A percentile compares a stretch with the other conserved stretches of the same genome.
Evolutionary conservation across 2,888 invertebrate genomes (phyloP).

Genomic region (Mantis religiosa): DNA sequence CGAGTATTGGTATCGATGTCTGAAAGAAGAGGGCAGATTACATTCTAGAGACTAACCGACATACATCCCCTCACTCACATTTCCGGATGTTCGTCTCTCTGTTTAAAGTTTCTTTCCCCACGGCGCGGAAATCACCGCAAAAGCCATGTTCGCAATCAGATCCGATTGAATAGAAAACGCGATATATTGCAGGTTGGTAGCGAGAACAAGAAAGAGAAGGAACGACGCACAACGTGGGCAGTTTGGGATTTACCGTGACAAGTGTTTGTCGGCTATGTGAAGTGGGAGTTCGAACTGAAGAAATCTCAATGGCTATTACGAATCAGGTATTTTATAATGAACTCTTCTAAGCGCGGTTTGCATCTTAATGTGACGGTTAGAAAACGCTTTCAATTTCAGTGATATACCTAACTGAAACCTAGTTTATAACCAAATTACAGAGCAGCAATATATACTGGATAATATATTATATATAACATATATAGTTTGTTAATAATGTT

Average conservation of each 20-base stretch:
- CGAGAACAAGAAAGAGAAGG: background rate
- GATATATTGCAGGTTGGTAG: background rate
- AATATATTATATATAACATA: too few species aligned
- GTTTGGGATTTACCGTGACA: background rate
- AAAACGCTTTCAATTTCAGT: background rate
- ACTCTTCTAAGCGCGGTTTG: background rate
- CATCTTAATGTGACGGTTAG: background rate
- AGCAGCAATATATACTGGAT: too few species aligned
- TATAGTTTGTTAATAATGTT: too few species aligned
- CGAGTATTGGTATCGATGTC: background rate
- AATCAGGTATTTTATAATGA: background rate
- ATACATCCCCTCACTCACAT: background rate
- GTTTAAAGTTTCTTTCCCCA: background rate
- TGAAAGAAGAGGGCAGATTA: background rate
- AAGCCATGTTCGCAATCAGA: background rate
- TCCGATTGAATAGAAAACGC: background rate
- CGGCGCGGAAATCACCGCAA: background rate
- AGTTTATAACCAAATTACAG: background rate
- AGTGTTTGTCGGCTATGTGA: background rate
- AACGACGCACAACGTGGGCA: background rate
- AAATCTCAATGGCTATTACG: background rate
- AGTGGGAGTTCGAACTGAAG: background rate
- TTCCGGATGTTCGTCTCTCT: background rate
- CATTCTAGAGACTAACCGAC: background rate
- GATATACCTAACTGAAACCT: background rate